Evolutionary conservation across 2,797 vertebrate genomes (phyloP).

Genomic region (Chromis chromis): DNA sequence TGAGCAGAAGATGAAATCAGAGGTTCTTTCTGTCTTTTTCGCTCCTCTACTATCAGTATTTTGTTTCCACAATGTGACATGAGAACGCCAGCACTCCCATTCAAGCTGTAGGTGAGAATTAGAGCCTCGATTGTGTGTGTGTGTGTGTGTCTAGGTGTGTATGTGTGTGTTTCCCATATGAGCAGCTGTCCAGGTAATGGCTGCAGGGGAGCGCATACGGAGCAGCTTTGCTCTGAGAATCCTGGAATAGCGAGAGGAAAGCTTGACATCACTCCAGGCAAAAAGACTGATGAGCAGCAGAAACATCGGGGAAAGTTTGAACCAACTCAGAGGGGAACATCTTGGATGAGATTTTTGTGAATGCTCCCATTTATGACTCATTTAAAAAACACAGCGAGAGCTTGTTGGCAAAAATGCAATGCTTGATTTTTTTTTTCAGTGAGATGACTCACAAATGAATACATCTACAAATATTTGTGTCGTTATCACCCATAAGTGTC

Average conservation of each 20-base stretch:
- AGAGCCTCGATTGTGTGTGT: conserved; percentile 1
- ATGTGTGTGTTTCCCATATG: conserved; percentile 43
- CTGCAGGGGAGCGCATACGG: conserved; percentile 49
- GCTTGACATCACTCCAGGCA: conserved; percentile 51
- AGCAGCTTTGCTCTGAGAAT: conserved; percentile 40
- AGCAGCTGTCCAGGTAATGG: conserved; percentile 63
- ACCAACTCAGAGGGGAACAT: conserved; percentile 20
- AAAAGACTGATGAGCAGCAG: conserved; percentile 50
- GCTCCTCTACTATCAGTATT: neutral
- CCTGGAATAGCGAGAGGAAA: conserved; percentile 24
- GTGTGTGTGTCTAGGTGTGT: neutral
- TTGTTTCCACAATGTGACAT: conserved; percentile 28
- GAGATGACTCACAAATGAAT: conserved; percentile 41
- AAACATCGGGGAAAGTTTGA: conserved; percentile 25
- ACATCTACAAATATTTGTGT: conserved; percentile 42
- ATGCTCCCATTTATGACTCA: conserved; percentile 33
- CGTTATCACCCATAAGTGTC: conserved; percentile 20
- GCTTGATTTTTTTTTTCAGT: neutral
- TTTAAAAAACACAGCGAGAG: conserved; percentile 22
- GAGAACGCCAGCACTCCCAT: conserved; percentile 45
- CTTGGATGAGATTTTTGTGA: conserved; percentile 23
- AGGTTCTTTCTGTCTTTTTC: conserved; percentile 16
- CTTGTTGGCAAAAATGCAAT: conserved; percentile 29
- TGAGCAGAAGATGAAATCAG: conserved; percentile 22
- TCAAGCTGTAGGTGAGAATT: conserved; percentile 33